phyloP scores from a whole-genome alignment of 2,888 invertebrate species.

The Eupeodes luniger region DNA sequence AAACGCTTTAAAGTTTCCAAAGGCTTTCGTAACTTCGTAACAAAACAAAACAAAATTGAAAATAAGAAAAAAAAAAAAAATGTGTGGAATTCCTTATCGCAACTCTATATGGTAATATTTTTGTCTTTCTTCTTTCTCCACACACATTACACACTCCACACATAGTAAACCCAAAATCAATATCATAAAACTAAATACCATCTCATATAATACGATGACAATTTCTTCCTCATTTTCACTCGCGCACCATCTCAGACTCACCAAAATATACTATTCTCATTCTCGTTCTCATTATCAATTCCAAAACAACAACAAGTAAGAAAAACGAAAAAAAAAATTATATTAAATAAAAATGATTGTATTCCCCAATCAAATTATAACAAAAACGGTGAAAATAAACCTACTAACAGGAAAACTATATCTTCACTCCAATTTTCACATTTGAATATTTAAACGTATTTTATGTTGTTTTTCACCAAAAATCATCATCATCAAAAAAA shows the following conservation, averaged over 20 bases:
- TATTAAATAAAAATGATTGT: constrained; percentile 71
- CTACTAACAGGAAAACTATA: constrained; percentile 58
- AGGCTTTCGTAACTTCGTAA: constrained; percentile 53
- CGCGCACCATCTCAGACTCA: neutral
- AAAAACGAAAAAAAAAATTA: constrained; percentile 4
- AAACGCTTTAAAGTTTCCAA: constrained; percentile 39
- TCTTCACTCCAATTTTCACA: constrained; percentile 70
- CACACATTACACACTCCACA: neutral
- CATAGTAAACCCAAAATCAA: constrained; percentile 61
- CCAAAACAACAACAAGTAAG: neutral
- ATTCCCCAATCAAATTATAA: constrained; percentile 72
- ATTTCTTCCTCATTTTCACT: constrained; percentile 61
- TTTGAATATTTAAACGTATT: constrained; percentile 67
- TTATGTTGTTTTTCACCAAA: constrained; percentile 26
- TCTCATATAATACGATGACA: constrained; percentile 58
- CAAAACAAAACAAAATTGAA: neutral
- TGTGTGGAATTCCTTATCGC: constrained; percentile 61
- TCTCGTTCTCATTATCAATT: constrained; percentile 62
- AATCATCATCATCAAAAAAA: neutral
- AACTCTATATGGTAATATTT: constrained; percentile 67
- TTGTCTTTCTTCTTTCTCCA: neutral
- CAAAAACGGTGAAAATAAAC: constrained; percentile 67
- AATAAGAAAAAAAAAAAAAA: constrained; percentile 26
- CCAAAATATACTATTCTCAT: neutral
- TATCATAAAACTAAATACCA: constrained; percentile 74